These are phyloP conservation scores for Penaeus monodon DNA, from an alignment of 2,888 invertebrate genomes.

Conservation along the genomic window DNA sequence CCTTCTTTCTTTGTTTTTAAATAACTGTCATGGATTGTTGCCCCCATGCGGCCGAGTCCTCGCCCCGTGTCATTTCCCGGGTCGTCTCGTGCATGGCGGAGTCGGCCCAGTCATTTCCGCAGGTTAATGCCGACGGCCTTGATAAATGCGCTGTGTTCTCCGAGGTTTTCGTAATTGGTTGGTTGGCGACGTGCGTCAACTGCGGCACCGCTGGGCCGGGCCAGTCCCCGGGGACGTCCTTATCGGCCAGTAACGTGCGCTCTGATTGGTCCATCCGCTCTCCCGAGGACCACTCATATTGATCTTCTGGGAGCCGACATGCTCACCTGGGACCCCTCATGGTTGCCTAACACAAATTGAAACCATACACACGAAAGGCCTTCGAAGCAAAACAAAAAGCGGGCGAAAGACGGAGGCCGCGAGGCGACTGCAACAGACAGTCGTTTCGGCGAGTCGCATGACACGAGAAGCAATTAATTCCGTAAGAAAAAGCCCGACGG, in stretches of 20 bases:
- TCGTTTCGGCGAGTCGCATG: neutral
- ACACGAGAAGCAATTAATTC: neutral
- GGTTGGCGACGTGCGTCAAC: conserved; percentile 54
- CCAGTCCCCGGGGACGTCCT: conserved; percentile 61
- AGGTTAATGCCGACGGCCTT: neutral
- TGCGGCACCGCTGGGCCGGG: conserved; percentile 51
- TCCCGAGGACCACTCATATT: conserved; percentile 65
- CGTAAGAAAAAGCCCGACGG: too few species aligned
- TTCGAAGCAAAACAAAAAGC: too few species aligned
- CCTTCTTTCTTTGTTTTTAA: too few species aligned
- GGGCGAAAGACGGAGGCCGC: too few species aligned
- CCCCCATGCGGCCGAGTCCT: too few species aligned
- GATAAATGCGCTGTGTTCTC: neutral
- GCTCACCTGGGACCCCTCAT: conserved; percentile 49
- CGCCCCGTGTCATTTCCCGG: too few species aligned
- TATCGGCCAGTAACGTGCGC: conserved; percentile 64
- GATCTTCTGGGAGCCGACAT: conserved; percentile 63
- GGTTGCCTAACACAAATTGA: conserved; percentile 48
- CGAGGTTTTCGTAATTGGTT: neutral
- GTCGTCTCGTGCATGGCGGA: too few species aligned
- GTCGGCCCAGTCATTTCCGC: too few species aligned
- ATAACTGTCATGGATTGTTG: too few species aligned
- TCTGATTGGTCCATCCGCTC: conserved; percentile 63
- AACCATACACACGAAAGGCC: conserved; percentile 33
- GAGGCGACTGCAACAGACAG: too few species aligned